Evolutionary conservation across 2,888 invertebrate genomes (phyloP).

Genomic region (Alsophila aescularia): DNA sequence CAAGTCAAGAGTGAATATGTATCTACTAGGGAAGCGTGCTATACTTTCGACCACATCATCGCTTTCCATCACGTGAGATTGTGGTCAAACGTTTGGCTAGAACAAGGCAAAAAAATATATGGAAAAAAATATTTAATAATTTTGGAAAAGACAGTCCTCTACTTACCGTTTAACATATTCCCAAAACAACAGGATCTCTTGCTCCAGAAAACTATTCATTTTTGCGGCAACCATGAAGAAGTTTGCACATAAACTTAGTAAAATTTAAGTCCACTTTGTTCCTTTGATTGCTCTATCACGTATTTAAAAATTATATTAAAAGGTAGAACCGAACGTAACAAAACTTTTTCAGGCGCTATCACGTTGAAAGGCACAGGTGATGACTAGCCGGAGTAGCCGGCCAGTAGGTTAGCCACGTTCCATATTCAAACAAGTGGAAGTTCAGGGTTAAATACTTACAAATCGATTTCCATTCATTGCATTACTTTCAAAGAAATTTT

Average conservation of each 20-base stretch:
- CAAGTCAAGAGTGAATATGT: too few species aligned
- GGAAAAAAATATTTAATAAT: neutral
- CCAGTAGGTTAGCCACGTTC: constrained; percentile 50
- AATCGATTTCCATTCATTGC: constrained; percentile 69
- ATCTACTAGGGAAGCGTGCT: too few species aligned
- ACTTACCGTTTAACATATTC: constrained; percentile 78
- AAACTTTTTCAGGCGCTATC: constrained; percentile 12
- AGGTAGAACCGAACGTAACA: neutral
- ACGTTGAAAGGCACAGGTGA: constrained; percentile 43
- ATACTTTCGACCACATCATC: too few species aligned
- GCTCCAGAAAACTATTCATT: constrained; percentile 65
- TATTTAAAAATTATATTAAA: neutral
- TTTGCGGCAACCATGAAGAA: constrained; percentile 34
- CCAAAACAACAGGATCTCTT: constrained; percentile 76
- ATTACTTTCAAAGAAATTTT: constrained; percentile 17
- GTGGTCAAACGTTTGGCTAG: too few species aligned
- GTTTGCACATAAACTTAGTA: constrained; percentile 7
- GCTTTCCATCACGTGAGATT: too few species aligned
- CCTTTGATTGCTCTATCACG: too few species aligned
- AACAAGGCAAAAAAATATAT: too few species aligned
- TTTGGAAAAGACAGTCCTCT: neutral
- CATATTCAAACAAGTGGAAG: constrained; percentile 52
- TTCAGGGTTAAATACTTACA: constrained; percentile 69
- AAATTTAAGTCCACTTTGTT: too few species aligned
- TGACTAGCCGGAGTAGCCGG: constrained; percentile 53